Conservation (phyloP, 2,113 vertebrate species). For the Phylloscopus whistleri region DNA sequence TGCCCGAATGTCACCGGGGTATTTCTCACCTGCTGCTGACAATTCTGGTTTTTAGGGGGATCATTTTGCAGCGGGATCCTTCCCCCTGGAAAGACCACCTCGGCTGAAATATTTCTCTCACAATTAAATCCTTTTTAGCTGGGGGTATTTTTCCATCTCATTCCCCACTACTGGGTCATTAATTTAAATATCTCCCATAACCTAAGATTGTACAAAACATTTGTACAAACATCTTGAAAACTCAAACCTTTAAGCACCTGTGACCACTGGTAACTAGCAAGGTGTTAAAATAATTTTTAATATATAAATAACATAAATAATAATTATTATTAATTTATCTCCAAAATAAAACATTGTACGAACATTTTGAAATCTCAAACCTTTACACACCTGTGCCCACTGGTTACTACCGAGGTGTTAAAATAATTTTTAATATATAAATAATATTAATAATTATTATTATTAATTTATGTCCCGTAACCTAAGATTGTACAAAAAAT, state of each 20-base stretch:
- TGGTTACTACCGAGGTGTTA: no score
- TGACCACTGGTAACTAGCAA: no score
- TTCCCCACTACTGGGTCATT: background rate
- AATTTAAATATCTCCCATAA: slow-evolving; percentile 27
- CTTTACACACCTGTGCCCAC: no score
- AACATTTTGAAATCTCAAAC: no score
- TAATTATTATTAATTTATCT: slow-evolving; percentile 31
- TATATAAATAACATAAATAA: no score
- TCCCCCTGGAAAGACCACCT: background rate
- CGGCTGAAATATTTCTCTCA: background rate
- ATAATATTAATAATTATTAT: no score
- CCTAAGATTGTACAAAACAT: slow-evolving; percentile 34
- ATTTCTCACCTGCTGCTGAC: background rate
- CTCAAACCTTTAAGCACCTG: no score
- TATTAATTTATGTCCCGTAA: slow-evolving; percentile 61
- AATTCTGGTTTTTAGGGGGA: background rate
- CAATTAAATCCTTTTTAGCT: background rate
- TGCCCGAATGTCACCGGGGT: background rate
- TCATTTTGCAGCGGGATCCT: background rate
- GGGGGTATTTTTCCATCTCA: background rate
- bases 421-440: no score
- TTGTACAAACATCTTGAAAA: slow-evolving; percentile 64
- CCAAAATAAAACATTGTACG: background rate
- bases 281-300: no score
- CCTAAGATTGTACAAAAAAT: slow-evolving; percentile 35